phyloP scores from a whole-genome alignment of 2,113 vertebrate species.

The Sinocyclocheilus anophthalmus region DNA sequence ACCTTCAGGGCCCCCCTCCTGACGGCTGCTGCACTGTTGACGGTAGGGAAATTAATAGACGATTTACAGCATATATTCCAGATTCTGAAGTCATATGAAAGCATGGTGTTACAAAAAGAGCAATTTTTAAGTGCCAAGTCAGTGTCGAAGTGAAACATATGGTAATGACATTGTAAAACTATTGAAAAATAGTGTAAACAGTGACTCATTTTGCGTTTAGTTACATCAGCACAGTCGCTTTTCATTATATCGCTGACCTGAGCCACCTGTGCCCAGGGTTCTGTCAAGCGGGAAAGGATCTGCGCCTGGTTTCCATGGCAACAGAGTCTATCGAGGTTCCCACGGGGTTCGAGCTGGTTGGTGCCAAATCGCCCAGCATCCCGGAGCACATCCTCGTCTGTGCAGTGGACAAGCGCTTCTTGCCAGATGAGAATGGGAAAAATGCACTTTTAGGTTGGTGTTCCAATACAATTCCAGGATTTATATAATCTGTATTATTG shows the following conservation, averaged over 20 bases:
- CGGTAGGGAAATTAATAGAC: conserved; percentile 72
- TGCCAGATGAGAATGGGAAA: conserved; percentile 98
- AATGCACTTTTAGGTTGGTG: conserved; percentile 99
- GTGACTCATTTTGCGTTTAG: background rate
- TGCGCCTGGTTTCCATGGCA: conserved; percentile 91
- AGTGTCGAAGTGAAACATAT: background rate
- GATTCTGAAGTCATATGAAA: background rate
- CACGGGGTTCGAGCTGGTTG: conserved; percentile 92
- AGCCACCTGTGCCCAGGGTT: conserved; percentile 79
- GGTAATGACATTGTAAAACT: background rate
- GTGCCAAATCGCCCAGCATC: conserved; percentile 93
- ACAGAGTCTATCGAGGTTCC: conserved; percentile 90
- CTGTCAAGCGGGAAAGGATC: conserved; percentile 98
- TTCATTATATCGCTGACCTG: background rate
- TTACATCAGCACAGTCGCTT: background rate
- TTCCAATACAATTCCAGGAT: background rate
- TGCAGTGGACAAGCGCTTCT: conserved; percentile 93
- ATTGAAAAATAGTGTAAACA: background rate
- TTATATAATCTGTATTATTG: too few species aligned
- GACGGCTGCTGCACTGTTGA: conserved; percentile 96
- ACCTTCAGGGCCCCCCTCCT: conserved; percentile 87
- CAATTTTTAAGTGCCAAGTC: too few species aligned
- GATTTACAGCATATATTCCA: background rate
- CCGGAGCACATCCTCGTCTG: conserved; percentile 97
- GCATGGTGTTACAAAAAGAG: background rate